Evolutionary conservation across 2,797 vertebrate genomes (phyloP), one percentile per base, ranked within the genome.

Genomic region (Leptatherina wallacei): DNA sequence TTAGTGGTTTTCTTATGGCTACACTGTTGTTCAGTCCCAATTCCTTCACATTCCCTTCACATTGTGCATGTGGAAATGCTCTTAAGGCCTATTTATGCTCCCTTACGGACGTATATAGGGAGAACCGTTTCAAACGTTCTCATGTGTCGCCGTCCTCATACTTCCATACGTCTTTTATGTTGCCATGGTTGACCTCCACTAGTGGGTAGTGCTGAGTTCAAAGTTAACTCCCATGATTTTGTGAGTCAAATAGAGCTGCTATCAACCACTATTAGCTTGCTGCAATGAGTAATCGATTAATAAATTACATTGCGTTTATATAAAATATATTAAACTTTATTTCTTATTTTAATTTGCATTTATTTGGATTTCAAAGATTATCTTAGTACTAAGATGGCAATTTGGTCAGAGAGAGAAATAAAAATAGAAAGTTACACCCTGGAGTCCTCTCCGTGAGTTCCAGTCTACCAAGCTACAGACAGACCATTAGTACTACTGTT

Each of bases 401-500:
- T 32, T 0, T 8, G 22, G 8, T 8, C 60, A 69, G 33, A 77
- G 24, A 64, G 54, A 73, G 59, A 4, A 42, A 77, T 0, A 27
- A 54, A 67, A 30, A n/a, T 36, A 38, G 22, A 62, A 49, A 9
- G 55, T 64, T n/a, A 72, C 74, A 76, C 80, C 71, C 81, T 35
- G 14, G 80, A 85, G 78, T 74, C 79, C 35, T 70, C 44, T 75
- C 75, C 20, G 62, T 67, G 76, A 77, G 82, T 88, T 89, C 69
- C 78, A 76, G 82, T 85, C 78, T 77, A 73, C 65, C 4, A 64
- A 52, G 36, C 73, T 74, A 82, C 81, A 90, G 85, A 85, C 82
- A 72, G 80, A 82, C 77, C 82, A 87, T 89, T 89, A 89, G 88
- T 83, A 84, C 76, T n/a, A 82, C 84, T 86, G 88, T 88, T 85